Percentiles rank a stretch among this genome's conserved stretches.
These are phyloP conservation scores for Nyctibius grandis DNA, from an alignment of 2,797 vertebrate species.

Conservation along the genomic window DNA sequence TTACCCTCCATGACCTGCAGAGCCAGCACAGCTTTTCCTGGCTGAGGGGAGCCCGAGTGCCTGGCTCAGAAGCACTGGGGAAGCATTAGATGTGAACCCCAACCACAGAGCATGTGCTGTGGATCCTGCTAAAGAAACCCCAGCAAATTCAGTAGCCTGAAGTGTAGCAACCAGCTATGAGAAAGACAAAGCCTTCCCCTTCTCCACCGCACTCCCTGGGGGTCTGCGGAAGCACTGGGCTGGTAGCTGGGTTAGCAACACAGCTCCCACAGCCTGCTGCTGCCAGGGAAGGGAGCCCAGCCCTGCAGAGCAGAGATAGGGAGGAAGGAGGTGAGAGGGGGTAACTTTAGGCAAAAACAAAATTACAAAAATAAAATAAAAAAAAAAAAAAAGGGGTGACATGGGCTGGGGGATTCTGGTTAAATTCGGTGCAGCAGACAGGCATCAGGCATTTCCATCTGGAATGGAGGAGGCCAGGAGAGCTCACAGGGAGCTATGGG, in stretches of 20 bases:
- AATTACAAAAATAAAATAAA: not conserved
- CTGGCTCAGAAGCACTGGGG: not conserved
- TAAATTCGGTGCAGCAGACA: not conserved
- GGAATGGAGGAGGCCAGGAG: not conserved
- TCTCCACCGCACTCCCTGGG: not conserved
- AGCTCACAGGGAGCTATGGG: not conserved
- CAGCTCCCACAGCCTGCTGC: not conserved
- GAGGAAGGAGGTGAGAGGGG: not conserved
- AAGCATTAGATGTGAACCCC: not conserved
- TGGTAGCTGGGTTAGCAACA: not conserved
- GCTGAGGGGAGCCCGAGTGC: accelerated
- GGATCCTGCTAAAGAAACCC: not conserved
- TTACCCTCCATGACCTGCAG: constrained; percentile 61
- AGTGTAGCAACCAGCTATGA: not conserved
- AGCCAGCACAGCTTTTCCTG: constrained; percentile 26
- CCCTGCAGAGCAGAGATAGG: not conserved
- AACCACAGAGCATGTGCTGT: accelerated
- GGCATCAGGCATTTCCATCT: not conserved
- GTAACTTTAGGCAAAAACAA: not conserved
- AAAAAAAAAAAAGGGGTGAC: not conserved
- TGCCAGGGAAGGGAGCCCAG: not conserved
- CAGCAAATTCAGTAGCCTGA: not conserved
- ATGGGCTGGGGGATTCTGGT: not conserved
- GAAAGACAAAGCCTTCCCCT: not conserved
- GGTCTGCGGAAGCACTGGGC: not conserved